A percentile compares a stretch with the other conserved stretches of the same genome.
Evolutionary conservation across 1,140 invertebrate genomes (phyloP).

Genomic region (Lasaia peninsularis): DNA sequence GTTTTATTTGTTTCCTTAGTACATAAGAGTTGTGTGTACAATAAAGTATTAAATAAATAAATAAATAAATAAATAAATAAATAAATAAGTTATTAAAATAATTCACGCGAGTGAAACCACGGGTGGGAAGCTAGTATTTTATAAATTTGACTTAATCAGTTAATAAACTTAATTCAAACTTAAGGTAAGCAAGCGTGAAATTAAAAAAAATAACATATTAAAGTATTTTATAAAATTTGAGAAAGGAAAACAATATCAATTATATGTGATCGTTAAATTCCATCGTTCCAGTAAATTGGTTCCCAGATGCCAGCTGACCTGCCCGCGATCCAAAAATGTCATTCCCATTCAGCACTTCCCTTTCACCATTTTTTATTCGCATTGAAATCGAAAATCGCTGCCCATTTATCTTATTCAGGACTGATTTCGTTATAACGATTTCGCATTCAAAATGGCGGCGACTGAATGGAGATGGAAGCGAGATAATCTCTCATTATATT

Average conservation of each 20-base stretch:
- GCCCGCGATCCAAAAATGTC: slow-evolving; percentile 10
- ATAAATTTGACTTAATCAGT: too few relatives aligned
- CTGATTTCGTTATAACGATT: slow-evolving; percentile 12
- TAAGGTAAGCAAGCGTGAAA: neutral
- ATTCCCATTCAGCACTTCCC: slow-evolving; percentile 11
- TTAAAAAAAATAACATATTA: neutral
- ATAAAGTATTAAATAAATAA: too few relatives aligned
- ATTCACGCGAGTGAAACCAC: too few relatives aligned
- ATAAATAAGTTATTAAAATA: too few relatives aligned
- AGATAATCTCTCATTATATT: slow-evolving; percentile 1
- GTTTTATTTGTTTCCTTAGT: too few relatives aligned
- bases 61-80: too few relatives aligned
- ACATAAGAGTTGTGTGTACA: too few relatives aligned
- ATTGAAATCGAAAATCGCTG: slow-evolving; percentile 9
- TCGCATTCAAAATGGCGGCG: slow-evolving; percentile 1
- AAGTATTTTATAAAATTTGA: neutral
- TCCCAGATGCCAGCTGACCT: slow-evolving; percentile 9
- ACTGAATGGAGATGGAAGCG: neutral
- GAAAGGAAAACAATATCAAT: neutral
- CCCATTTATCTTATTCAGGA: slow-evolving; percentile 12
- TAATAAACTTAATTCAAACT: neutral
- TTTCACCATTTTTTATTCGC: slow-evolving; percentile 9
- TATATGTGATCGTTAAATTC: neutral
- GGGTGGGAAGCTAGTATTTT: too few relatives aligned
- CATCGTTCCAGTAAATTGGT: slow-evolving; percentile 7